These are phyloP conservation scores for Caenorhabditis afra DNA, from an alignment of 2,888 invertebrate species.

Conservation along the genomic window DNA sequence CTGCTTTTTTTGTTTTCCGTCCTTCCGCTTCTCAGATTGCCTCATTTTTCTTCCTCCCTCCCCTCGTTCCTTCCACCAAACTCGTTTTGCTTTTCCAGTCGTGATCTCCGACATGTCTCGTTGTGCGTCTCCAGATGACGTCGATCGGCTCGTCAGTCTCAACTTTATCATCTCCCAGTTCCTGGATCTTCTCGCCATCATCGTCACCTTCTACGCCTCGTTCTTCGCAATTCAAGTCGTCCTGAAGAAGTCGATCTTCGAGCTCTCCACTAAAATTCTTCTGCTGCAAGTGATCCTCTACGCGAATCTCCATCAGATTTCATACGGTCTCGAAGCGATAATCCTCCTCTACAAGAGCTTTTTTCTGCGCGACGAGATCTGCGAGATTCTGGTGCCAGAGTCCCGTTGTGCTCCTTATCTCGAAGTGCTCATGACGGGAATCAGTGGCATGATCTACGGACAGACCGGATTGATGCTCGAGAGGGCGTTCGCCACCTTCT, in stretches of 20 bases:
- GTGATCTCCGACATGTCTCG: not conserved
- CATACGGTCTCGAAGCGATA: conserved; percentile 20
- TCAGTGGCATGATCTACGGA: conserved; percentile 33
- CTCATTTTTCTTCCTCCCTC: too few relatives aligned
- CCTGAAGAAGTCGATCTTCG: conserved; percentile 10
- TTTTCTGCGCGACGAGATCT: not conserved
- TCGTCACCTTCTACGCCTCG: conserved; percentile 17
- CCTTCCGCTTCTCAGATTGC: too few relatives aligned
- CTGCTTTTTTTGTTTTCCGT: too few relatives aligned
- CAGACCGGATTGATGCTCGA: conserved; percentile 32
- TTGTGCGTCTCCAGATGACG: not conserved
- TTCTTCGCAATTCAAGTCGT: conserved; percentile 7
- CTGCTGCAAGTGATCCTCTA: conserved; percentile 14
- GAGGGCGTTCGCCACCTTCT: conserved; percentile 26
- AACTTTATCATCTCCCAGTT: conserved; percentile 26
- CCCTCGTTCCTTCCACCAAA: too few relatives aligned
- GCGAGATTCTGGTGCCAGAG: conserved; percentile 8
- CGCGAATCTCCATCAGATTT: conserved; percentile 25
- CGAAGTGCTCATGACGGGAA: not conserved
- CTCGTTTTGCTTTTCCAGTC: too few relatives aligned
- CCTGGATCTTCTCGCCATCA: conserved; percentile 4
- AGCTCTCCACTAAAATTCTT: conserved; percentile 26
- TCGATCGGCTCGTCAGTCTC: conserved; percentile 1
- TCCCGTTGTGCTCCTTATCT: conserved; percentile 10
- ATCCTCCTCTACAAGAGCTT: conserved; percentile 14